Evolutionary conservation across 2,797 vertebrate species (phyloP).

Genomic region (Acanthiza pusilla): DNA sequence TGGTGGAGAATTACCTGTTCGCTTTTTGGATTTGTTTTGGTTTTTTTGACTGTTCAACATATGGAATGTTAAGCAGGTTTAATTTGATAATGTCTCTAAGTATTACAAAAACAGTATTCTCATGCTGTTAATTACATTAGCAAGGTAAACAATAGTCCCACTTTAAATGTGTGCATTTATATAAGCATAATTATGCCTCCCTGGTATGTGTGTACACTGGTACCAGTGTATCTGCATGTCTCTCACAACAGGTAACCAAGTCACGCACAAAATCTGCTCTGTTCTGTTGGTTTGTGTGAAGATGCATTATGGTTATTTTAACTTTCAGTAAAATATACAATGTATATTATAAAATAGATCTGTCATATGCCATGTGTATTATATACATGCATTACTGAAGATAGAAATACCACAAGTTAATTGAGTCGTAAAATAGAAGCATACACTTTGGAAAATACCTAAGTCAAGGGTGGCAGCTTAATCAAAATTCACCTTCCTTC

Average conservation of each 20-base stretch:
- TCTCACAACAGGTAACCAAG: not conserved
- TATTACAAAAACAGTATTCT: not conserved
- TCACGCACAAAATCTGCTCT: not conserved
- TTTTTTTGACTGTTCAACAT: not conserved
- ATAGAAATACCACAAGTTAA: not conserved
- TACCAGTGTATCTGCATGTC: not conserved
- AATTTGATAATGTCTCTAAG: not conserved
- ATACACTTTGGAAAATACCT: not conserved
- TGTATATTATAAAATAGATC: not conserved
- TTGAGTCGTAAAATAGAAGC: not conserved
- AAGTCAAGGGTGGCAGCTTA: not conserved
- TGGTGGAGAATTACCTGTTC: not conserved
- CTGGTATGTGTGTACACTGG: rapidly evolving
- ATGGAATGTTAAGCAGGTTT: not conserved
- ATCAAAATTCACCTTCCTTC: not conserved
- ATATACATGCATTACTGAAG: not conserved
- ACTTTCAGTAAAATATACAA: not conserved
- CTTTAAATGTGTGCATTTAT: not conserved
- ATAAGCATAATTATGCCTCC: not conserved
- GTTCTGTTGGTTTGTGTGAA: not conserved
- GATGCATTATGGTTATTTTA: not conserved
- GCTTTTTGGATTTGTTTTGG: not conserved
- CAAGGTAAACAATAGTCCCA: not conserved
- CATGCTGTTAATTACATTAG: not conserved
- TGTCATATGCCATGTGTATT: not conserved